A percentile compares a stretch with the other conserved stretches of the same genome.
phyloP scores from a whole-genome alignment of 2,113 vertebrate genomes.

The Psephotus haematonotus region DNA sequence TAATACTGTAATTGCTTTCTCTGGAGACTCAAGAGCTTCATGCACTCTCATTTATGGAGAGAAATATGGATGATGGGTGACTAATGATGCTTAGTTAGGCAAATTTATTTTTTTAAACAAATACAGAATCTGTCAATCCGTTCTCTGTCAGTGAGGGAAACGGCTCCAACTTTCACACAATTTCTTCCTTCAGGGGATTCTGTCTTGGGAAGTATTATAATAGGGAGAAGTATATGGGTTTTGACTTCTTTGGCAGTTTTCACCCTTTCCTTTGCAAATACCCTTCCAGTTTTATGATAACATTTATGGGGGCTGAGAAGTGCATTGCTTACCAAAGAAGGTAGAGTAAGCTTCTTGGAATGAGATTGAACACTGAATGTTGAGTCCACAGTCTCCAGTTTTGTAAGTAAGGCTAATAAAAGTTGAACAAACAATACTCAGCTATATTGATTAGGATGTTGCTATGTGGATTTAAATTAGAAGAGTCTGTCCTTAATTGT shows the following conservation, averaged over 20 bases:
- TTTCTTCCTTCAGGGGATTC: slow-evolving; percentile 55
- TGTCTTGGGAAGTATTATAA: slow-evolving; percentile 37
- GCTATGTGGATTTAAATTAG: background rate
- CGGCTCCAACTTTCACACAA: slow-evolving; percentile 31
- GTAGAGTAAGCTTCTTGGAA: background rate
- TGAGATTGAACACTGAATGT: background rate
- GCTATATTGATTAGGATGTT: background rate
- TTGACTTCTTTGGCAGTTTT: slow-evolving; percentile 55
- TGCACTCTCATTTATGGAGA: background rate
- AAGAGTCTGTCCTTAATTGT: background rate
- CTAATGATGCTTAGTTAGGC: slow-evolving; percentile 52
- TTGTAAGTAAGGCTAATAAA: background rate
- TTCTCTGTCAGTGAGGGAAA: slow-evolving; percentile 32
- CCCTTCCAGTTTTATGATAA: background rate
- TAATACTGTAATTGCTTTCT: slow-evolving; percentile 48
- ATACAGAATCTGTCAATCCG: slow-evolving; percentile 44
- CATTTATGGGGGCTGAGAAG: background rate
- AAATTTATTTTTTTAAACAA: slow-evolving; percentile 34
- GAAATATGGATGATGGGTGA: slow-evolving; percentile 13
- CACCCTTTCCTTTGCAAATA: background rate
- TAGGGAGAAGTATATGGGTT: slow-evolving; percentile 27
- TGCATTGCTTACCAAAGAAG: background rate
- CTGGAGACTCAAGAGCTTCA: background rate
- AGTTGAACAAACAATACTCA: background rate
- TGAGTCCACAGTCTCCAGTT: background rate